Conservation (phyloP, 2,113 vertebrate genomes). For the Trematomus loennbergii region DNA sequence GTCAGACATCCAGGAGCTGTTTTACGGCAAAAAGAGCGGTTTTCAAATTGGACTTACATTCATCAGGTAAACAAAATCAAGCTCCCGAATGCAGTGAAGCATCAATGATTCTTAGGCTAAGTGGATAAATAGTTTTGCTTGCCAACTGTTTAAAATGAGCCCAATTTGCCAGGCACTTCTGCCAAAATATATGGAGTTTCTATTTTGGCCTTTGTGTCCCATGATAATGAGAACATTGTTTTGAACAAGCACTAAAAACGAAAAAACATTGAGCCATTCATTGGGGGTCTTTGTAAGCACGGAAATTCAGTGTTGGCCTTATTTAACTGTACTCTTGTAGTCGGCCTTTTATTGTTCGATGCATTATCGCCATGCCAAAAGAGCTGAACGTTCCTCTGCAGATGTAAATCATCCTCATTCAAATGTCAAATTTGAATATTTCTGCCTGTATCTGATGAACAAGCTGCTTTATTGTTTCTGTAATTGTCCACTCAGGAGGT, state of each 20-base stretch:
- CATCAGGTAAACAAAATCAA: too few species aligned
- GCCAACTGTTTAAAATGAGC: slow-evolving; percentile 19
- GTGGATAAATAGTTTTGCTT: not conserved
- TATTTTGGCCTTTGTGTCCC: slow-evolving; percentile 10
- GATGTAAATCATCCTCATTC: slow-evolving; percentile 64
- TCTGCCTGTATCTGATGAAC: slow-evolving; percentile 63
- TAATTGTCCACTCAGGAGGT: slow-evolving; percentile 61
- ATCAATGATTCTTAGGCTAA: slow-evolving; percentile 10
- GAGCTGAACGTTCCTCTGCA: slow-evolving; percentile 33
- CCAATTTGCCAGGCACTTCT: not conserved
- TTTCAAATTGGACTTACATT: too few species aligned
- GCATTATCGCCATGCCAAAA: slow-evolving; percentile 22
- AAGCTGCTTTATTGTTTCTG: slow-evolving; percentile 65
- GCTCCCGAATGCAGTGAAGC: not conserved
- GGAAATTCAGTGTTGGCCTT: slow-evolving; percentile 20
- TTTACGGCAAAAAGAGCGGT: not conserved
- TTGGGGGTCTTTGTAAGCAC: slow-evolving; percentile 4
- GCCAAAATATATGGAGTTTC: slow-evolving; percentile 6
- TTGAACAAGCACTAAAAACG: slow-evolving; percentile 22
- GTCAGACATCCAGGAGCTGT: not conserved
- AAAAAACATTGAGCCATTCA: not conserved
- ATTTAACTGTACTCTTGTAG: slow-evolving; percentile 5
- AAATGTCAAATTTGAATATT: slow-evolving; percentile 80
- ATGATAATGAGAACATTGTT: slow-evolving; percentile 24
- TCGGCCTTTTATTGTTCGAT: slow-evolving; percentile 49